Base-by-base conservation (phyloP, 2,888 invertebrate genomes). In the Busseola fusca region DNA sequence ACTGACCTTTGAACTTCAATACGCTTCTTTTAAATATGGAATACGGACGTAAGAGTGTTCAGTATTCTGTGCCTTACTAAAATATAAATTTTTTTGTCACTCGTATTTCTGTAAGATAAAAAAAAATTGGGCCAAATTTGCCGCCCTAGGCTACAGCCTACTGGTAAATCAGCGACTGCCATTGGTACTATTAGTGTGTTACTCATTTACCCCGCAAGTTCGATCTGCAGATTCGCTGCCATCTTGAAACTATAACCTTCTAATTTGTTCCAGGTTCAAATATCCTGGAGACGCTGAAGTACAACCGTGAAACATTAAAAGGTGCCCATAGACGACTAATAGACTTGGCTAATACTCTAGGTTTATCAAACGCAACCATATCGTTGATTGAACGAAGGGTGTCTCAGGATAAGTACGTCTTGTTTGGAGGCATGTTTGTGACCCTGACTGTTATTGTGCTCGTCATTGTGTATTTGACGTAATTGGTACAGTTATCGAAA, bases 331-430 rank as follows among this genome's bases (percentile, higher is more conserved):
- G 97, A 84, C 96, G 98, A 78, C 96, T 99, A 74, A 96, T 99
- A 83, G 98, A 99, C 87, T 97, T 99, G 90, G 98, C 98, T 16
- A 99, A 98, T 92, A 98, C 98, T 0, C 95, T 99, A 21, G 99
- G 99, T 0, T 95, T 99, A 64, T 99, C 99, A 12, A 99, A 99
- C 91, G 98, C 99, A 14, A 99, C 99, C 1, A 99, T 99, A 97
- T 97, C 98, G 81, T 95, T 99, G 54, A 99, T 99, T 84, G 99
- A 99, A 89, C 96, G 98, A 69, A 94, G 99, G 83, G 97, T 98
- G 12, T 95, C 97, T 1, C 98, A 99, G 89, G 99, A 99, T 92
- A 98, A 98, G 91, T 97, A 98, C 88, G 96, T 99, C 80, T 95
- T 99, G 75, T 96, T 98, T 74, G 98, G 97, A 10, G 99, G 99